A percentile compares a stretch with the other conserved stretches of the same genome.
Evolutionary conservation across 2,113 vertebrate species (phyloP).

Genomic region (Smithornis capensis): DNA sequence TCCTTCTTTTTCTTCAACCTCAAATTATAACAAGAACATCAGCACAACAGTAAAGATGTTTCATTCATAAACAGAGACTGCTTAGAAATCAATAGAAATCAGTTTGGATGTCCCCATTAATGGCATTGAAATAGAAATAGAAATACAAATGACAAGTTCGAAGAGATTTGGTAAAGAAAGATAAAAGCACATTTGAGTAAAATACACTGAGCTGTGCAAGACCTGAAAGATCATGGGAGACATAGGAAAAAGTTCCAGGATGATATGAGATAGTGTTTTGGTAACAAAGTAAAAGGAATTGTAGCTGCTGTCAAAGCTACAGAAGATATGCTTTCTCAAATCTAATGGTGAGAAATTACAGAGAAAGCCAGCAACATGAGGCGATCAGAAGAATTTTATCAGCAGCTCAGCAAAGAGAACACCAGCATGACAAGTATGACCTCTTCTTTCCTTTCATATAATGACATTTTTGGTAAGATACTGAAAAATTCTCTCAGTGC

Average conservation of each 20-base stretch:
- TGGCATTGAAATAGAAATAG: background rate
- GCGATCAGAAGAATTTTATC: background rate
- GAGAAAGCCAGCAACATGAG: background rate
- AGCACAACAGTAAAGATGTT: background rate
- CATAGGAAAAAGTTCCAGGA: background rate
- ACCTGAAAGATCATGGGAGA: background rate
- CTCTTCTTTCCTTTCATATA: constrained; percentile 23
- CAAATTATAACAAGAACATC: background rate
- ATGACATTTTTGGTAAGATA: background rate
- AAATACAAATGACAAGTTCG: background rate
- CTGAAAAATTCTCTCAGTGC: background rate
- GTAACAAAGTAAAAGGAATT: background rate
- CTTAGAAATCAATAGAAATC: background rate
- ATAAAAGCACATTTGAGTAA: background rate
- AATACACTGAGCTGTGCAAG: background rate
- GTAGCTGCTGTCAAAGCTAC: background rate
- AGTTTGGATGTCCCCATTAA: background rate
- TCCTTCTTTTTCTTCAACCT: background rate
- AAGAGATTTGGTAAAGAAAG: background rate
- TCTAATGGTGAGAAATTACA: constrained; percentile 6
- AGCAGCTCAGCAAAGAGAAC: background rate
- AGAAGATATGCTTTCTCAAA: background rate
- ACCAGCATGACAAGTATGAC: constrained; percentile 33
- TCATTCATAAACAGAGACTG: background rate
- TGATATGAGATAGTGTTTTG: background rate